These are phyloP conservation scores for Alethe diademata DNA, from an alignment of 2,113 vertebrate genomes.

Conservation along the genomic window DNA sequence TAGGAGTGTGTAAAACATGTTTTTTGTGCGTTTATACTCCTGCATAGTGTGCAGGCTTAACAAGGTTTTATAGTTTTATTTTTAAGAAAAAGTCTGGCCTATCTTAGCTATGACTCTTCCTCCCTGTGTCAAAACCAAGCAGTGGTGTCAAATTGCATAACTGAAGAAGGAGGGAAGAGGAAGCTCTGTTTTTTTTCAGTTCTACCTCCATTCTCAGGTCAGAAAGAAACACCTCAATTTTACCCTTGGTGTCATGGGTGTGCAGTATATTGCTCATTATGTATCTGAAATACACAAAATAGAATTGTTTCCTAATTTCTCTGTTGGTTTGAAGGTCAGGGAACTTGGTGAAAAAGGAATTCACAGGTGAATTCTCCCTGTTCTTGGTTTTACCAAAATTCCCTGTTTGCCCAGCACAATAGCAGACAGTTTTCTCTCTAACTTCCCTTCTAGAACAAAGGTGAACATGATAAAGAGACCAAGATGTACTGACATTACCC, in stretches of 20 bases:
- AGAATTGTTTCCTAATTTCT: neutral
- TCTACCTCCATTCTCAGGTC: neutral
- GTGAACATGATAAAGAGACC: neutral
- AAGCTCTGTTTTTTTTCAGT: neutral
- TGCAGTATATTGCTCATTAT: neutral
- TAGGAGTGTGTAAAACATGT: neutral
- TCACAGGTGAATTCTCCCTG: accelerated
- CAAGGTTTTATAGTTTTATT: neutral
- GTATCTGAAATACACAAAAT: neutral
- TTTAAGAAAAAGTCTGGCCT: neutral
- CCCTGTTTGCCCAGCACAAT: neutral
- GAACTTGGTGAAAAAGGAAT: neutral
- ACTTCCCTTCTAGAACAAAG: neutral
- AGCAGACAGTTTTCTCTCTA: neutral
- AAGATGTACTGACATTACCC: neutral
- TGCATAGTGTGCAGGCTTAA: neutral
- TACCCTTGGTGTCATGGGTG: neutral
- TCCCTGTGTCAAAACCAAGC: neutral
- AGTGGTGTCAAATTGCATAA: neutral
- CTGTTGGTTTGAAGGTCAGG: neutral
- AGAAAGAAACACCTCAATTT: neutral
- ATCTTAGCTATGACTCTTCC: neutral
- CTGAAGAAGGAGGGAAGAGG: neutral
- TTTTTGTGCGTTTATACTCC: neutral
- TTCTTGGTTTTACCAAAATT: neutral